Base-by-base conservation (phyloP, 2,888 invertebrate genomes). In the Agrochola lychnidis region DNA sequence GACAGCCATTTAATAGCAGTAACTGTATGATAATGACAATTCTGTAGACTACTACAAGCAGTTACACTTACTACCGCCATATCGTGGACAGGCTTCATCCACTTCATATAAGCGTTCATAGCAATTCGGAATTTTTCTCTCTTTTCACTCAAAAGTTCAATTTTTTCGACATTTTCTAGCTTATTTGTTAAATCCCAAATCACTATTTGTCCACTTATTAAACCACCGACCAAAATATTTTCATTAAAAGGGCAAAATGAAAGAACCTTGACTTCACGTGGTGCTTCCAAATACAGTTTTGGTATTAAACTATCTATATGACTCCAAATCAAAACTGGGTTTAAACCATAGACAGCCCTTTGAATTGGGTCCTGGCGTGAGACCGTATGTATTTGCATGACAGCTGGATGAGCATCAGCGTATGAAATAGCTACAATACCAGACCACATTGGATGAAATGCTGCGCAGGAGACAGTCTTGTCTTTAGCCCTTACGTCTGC, bases 261-360 rank as follows among this genome's bases (percentile, higher is more conserved):
- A 14, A 98, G 92, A 0, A 96, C 92, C 57, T 97, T 97, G 0
- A 98, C 97, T 93, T 98, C 98, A 57, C 98, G 96, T 0, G 97
- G 97, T 6, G 97, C 95, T 91, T 98, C 97, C 70, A 98, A 96
- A 86, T 97, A 97, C 66, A 98, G 92, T 94, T 98, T 98, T 40
- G 98, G 98, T 48, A 97, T 95, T 5, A 98, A 93, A 73, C 97
- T 97, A 86, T 98, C 98, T 48, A 97, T 96, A 81, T 98, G 98
- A 84, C 98, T 98, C 98, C 98, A 98, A 84, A 98, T 96, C 80
- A 98, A 95, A 1, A 98, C 97, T 0, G 97, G 97, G 92, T 98
- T 98, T 4, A 97, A 92, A 6, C 97, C 97, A 73, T 98, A 97
- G 0, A 97, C 97, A 2, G 97, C 97, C 87, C 97, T 94, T 90